Conservation (phyloP, 2,113 vertebrate genomes). For the Siphamia tubifer region DNA sequence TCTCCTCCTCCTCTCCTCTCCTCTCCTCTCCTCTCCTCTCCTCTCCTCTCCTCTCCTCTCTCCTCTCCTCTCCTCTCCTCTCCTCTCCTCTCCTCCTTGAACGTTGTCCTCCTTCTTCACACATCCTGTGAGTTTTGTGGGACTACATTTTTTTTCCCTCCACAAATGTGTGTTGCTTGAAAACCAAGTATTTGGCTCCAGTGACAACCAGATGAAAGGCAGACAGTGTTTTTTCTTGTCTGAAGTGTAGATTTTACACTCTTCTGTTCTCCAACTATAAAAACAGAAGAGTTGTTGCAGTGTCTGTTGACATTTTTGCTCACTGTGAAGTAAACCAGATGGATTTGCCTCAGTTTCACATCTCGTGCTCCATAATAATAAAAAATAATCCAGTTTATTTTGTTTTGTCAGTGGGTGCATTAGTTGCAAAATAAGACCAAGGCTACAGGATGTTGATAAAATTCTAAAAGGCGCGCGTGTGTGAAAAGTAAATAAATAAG, state of each 20-base stretch:
- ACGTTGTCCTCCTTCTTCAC: too few species aligned
- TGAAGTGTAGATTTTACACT: conserved; percentile 8
- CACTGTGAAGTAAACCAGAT: background rate
- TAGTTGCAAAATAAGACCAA: background rate
- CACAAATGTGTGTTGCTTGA: conserved; percentile 3
- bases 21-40: conserved; percentile 2
- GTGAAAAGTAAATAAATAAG: conserved; percentile 7
- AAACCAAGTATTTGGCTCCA: conserved; percentile 32
- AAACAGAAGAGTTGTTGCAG: conserved; percentile 14
- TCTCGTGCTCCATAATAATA: background rate
- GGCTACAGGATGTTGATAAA: conserved; percentile 29
- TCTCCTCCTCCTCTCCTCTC: conserved; percentile 12
- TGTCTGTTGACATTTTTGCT: conserved; percentile 1
- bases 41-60: too few species aligned
- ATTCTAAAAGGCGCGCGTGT: background rate
- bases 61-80: too few species aligned
- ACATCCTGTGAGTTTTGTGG: conserved; percentile 16
- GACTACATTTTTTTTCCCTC: background rate
- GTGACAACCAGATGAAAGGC: conserved; percentile 51
- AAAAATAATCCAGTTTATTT: conserved; percentile 14
- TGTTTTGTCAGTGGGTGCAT: conserved; percentile 3
- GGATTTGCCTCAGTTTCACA: conserved; percentile 6
- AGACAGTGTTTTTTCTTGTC: conserved; percentile 26
- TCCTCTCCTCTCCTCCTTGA: too few species aligned
- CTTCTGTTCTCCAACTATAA: background rate